phyloP scores from a whole-genome alignment of 1,140 invertebrate genomes.

The Drosophila kohkoa region DNA sequence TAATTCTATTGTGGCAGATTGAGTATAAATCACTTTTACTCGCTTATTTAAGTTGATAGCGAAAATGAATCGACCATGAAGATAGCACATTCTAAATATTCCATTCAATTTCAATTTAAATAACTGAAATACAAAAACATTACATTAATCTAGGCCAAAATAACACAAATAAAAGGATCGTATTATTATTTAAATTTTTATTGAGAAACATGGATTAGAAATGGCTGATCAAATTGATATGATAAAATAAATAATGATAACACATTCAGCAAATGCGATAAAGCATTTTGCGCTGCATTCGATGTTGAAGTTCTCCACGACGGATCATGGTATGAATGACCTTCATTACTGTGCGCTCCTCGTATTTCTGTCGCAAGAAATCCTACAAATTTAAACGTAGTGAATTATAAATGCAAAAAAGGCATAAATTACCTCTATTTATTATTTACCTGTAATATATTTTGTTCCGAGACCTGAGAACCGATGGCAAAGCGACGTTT shows the following conservation, averaged over 20 bases:
- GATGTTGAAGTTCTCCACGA: constrained; percentile 97
- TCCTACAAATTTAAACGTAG: constrained; percentile 86
- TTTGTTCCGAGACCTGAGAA: constrained; percentile 97
- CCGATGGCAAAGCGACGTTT: constrained; percentile 98
- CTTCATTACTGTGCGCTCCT: constrained; percentile 94
- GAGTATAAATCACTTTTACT: constrained; percentile 1
- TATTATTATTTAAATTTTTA: constrained; percentile 10
- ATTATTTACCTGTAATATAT: constrained; percentile 90
- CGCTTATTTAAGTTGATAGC: background rate
- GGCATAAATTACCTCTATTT: background rate
- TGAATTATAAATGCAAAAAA: background rate
- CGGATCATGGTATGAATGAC: constrained; percentile 97
- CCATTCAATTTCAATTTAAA: background rate
- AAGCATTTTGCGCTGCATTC: constrained; percentile 98
- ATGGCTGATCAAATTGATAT: background rate
- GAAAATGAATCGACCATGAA: background rate
- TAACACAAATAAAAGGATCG: background rate
- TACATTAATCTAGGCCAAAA: background rate
- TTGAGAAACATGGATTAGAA: background rate
- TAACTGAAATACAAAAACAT: background rate
- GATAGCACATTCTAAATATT: background rate
- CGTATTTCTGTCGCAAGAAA: constrained; percentile 97
- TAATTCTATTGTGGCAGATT: background rate
- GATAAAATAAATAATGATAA: constrained; percentile 2
- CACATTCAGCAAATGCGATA: constrained; percentile 91